Conservation (phyloP, 2,113 vertebrate genomes). For the Neogobius melanostomus region DNA sequence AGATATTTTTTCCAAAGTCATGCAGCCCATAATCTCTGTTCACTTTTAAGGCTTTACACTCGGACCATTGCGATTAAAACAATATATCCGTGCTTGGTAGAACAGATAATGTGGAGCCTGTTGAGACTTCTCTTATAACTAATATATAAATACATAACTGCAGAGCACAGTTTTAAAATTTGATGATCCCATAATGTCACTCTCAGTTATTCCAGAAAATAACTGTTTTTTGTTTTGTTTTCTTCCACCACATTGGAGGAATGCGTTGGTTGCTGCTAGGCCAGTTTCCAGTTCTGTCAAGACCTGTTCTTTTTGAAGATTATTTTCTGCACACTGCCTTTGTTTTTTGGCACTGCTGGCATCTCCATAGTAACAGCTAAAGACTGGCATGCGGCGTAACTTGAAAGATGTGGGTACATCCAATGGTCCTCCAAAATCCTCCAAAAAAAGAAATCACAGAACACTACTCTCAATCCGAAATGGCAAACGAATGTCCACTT, state of each 20-base stretch:
- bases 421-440: slow-evolving; percentile 17
- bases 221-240: not conserved
- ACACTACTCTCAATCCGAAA: not conserved
- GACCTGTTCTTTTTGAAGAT: slow-evolving; percentile 55
- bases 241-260: not conserved
- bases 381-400: slow-evolving; percentile 29
- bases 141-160: not conserved
- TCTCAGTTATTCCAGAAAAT: slow-evolving; percentile 20
- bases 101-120: not conserved
- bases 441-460: slow-evolving; percentile 23
- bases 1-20: too few relatives aligned
- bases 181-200: slow-evolving; percentile 17
- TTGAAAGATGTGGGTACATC: slow-evolving; percentile 34
- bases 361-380: slow-evolving; percentile 73
- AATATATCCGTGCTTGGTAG: not conserved
- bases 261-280: slow-evolving; percentile 3
- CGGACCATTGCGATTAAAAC: not conserved
- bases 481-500: slow-evolving; percentile 7
- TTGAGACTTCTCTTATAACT: not conserved
- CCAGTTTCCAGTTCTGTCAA: slow-evolving; percentile 42
- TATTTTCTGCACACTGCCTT: slow-evolving; percentile 54
- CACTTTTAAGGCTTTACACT: too few relatives aligned
- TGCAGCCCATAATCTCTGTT: too few relatives aligned
- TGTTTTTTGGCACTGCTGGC: slow-evolving; percentile 57
- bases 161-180: not conserved